Conservation (phyloP, 2,113 vertebrate genomes). For the Ameiurus melas region DNA sequence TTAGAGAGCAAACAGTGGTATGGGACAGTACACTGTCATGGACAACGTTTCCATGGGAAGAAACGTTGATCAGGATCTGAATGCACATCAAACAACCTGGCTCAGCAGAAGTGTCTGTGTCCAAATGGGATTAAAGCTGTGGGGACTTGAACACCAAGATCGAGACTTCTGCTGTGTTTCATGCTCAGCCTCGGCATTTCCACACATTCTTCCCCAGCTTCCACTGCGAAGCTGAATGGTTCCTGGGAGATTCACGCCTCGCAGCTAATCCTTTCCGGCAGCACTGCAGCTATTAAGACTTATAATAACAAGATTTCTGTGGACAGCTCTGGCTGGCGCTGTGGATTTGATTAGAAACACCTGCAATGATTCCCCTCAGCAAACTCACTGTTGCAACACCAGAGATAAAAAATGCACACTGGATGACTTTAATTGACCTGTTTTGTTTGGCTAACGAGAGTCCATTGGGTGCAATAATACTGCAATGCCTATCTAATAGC, state of each 20-base stretch:
- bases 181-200: conserved; percentile 29
- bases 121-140: conserved; percentile 52
- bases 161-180: conserved; percentile 38
- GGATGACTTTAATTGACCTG: conserved; percentile 10
- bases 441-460: neutral
- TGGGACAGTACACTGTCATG: conserved; percentile 28
- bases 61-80: conserved; percentile 51
- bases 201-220: conserved; percentile 29
- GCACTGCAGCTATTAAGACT: conserved; percentile 63
- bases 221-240: conserved; percentile 20
- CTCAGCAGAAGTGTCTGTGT: conserved; percentile 10
- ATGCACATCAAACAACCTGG: conserved; percentile 43
- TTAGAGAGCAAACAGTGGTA: conserved; percentile 28
- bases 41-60: conserved; percentile 34
- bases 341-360: conserved; percentile 63
- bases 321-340: conserved; percentile 50
- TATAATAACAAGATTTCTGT: conserved; percentile 71
- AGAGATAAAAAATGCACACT: conserved; percentile 32
- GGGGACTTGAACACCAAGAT: conserved; percentile 38
- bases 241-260: conserved; percentile 44
- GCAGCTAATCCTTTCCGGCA: conserved; percentile 58
- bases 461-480: neutral
- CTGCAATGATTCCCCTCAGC: conserved; percentile 54
- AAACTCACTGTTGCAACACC: conserved; percentile 55
- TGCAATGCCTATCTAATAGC: neutral